Base-by-base conservation (phyloP, 2,888 invertebrate species). In the Orchestes rusci region DNA sequence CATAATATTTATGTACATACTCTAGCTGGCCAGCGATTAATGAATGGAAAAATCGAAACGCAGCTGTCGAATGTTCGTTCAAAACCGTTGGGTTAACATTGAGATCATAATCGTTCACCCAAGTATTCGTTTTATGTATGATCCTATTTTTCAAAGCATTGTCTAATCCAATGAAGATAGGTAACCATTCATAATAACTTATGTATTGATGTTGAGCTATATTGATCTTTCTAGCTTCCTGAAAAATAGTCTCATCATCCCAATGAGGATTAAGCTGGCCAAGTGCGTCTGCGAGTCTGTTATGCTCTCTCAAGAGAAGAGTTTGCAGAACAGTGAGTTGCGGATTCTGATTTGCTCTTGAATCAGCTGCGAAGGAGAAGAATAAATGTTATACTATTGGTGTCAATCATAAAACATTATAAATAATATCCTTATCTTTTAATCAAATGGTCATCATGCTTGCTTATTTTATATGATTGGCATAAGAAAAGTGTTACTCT, bases 161-260 rank as follows among this genome's bases (percentile, higher is more conserved):
- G n/a, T 79, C 72, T 30, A 60, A 58, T 16, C 84, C 84, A 33
- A 85, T 73, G 58, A 85, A 76, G 50, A 84, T 77, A 0, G 85
- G 84, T 19, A 86, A 68, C 73, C 82, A 86, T 64, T 86, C 85
- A 60, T 84, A 82, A 62, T 84, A 86, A 43, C 80, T 76, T 56
- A 86, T 82, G 52, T 80, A 76, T 61, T 86, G 86, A 56, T 79
- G 74, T 62, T 81, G 72, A 2, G 82, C 85, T 16, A 80, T 77
- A 47, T 76, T 69, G 41, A 86, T 83, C 27, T 79, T 72, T 35
- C 84, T 72, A 0, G 84, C 74, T 66, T 86, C 85, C 62, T 86
- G 84, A 71, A 74, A 87, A 4, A 79, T 61, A 0, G 73, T 79
- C 64, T 86, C 85, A 56, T 86, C 85, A 50, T 71, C 70, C 85